Evolutionary conservation across 2,888 invertebrate species (phyloP).

Genomic region (Cecidostiba fungosa): DNA sequence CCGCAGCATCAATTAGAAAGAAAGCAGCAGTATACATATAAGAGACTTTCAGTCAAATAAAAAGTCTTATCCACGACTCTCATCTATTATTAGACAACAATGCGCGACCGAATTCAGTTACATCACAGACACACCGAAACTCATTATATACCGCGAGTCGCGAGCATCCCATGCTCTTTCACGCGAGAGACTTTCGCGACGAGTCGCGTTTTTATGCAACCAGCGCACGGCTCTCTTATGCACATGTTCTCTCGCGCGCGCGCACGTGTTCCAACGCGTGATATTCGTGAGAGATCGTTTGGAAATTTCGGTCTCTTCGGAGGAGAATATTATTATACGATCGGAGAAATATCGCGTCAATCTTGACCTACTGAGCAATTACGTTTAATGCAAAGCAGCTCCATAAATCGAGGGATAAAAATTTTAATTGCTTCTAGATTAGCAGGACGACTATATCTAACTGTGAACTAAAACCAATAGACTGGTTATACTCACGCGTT

Average conservation of each 20-base stretch:
- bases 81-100: constrained; percentile 2
- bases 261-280: constrained; percentile 32
- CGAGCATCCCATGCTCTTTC: not conserved
- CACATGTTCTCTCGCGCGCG: not conserved
- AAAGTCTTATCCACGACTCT: not conserved
- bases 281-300: not conserved
- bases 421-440: not conserved
- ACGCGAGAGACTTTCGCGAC: not conserved
- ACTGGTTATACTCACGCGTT: not conserved
- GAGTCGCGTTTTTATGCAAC: constrained; percentile 8
- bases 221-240: not conserved
- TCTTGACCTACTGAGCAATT: constrained; percentile 32
- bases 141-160: not conserved
- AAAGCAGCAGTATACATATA: too few species aligned
- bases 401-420: not conserved
- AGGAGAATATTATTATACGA: not conserved
- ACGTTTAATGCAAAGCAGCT: constrained; percentile 10
- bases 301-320: not conserved
- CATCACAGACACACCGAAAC: not conserved
- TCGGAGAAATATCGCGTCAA: not conserved
- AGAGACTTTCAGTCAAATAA: not conserved
- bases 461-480: not conserved
- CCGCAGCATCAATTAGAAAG: not conserved
- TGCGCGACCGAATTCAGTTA: constrained; percentile 7
- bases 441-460: not conserved